Base-by-base conservation (phyloP, 2,797 vertebrate genomes). In the Characodon lateralis region DNA sequence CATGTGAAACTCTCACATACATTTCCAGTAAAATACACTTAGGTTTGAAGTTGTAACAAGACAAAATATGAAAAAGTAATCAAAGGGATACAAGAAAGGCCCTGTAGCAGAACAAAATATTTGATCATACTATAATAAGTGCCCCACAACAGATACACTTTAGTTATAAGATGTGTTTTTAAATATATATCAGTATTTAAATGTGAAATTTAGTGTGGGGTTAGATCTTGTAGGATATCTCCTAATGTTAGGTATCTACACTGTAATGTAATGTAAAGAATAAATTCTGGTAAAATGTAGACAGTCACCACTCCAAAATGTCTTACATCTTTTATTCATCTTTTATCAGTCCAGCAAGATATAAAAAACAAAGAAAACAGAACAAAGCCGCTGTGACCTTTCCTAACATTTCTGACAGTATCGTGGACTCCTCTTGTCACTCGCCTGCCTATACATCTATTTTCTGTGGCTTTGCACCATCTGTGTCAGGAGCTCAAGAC, bases 311-410 rank as follows among this genome's bases (percentile, higher is more conserved):
- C 28, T 63, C 12, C 71, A 58, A 28, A 78, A 80, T 43, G 24
- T 71, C 31, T 72, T 3, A 43, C 5, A 24, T 82, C 22, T 78
- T 10, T 46, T 2, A 6, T 63, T 78, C 56, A 13, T 80, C 66
- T 87, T 87, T 89, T 53, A 81, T 90, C 72, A 73, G 65, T 77
- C 76, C n/a, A 71, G 13, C 58, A 73, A 77, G 78, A 74, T 75
- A 74, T 85, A 78, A 75, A 77, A 77, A 84, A 72, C 59, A 69
- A 80, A 83, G 59, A 87, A 81, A 79, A 66, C 31, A 73, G 66
- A 83, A 85, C 83, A 89, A 85, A 84, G 84, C 80, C 55, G 56
- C 66, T 53, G 16, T 88, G 88, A 84, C 83, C 79, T 90, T 86
- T 82, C 78, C 61, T 39, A 63, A 55, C 56, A 68, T 79, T 68